Evolutionary conservation across 1,140 invertebrate species (phyloP).

Genomic region (Oppia nitens): DNA sequence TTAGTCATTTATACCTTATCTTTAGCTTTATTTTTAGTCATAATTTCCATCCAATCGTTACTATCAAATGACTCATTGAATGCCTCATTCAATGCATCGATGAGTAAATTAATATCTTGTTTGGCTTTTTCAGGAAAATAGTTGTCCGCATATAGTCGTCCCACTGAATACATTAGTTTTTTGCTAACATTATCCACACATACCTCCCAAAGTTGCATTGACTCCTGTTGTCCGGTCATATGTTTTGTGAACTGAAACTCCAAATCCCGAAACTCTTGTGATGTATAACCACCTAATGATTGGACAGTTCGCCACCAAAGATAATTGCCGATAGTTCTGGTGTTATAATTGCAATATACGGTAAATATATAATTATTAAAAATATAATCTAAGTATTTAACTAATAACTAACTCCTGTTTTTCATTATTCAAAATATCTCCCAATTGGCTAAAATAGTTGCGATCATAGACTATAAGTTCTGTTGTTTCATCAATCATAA

Average conservation of each 20-base stretch:
- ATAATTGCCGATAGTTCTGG: neutral
- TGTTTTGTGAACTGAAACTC: neutral
- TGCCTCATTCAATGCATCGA: slow-evolving; percentile 22
- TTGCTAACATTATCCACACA: neutral
- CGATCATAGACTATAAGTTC: neutral
- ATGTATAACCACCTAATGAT: neutral
- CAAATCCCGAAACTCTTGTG: neutral
- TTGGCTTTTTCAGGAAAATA: neutral
- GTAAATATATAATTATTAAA: neutral
- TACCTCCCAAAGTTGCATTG: neutral
- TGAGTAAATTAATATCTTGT: slow-evolving; percentile 40
- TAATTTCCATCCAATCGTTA: slow-evolving; percentile 80
- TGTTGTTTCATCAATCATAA: neutral
- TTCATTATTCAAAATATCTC: neutral
- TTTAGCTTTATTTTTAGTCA: slow-evolving; percentile 51
- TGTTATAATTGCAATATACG: neutral
- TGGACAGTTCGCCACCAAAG: neutral
- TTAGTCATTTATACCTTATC: slow-evolving; percentile 1
- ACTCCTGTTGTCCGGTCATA: neutral
- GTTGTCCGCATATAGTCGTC: slow-evolving; percentile 19
- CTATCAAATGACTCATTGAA: slow-evolving; percentile 35
- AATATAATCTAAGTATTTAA: neutral
- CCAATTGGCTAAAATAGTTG: neutral
- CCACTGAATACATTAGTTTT: slow-evolving; percentile 28
- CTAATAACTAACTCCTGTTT: neutral